These are phyloP conservation scores for Aspidiotus destructor DNA, from an alignment of 2,888 invertebrate genomes.

Conservation along the genomic window DNA sequence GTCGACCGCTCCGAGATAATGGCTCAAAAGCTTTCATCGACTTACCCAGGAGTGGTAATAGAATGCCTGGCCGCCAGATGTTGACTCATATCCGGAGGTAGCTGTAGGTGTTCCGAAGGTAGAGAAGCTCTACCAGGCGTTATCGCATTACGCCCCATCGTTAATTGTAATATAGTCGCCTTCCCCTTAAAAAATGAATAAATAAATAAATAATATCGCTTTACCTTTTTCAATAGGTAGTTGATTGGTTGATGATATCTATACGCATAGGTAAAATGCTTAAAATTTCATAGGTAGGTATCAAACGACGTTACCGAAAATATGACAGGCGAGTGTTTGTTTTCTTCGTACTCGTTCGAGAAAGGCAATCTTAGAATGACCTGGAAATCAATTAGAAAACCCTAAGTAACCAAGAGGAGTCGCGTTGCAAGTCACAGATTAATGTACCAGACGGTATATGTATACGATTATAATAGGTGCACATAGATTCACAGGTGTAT, in stretches of 20 bases:
- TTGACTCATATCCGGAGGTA: constrained; percentile 29
- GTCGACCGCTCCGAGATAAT: too few relatives aligned
- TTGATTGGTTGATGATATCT: too few relatives aligned
- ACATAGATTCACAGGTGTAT: too few relatives aligned
- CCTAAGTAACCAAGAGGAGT: neutral
- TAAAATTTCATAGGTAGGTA: too few relatives aligned
- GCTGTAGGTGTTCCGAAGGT: constrained; percentile 29
- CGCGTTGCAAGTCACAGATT: too few relatives aligned
- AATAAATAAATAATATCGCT: neutral
- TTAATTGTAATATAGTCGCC: constrained; percentile 25
- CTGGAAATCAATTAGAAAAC: constrained; percentile 40
- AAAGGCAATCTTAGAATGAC: constrained; percentile 76
- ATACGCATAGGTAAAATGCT: neutral
- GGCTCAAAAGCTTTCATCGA: neutral
- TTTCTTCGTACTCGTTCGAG: constrained; percentile 57
- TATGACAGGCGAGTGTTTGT: constrained; percentile 22
- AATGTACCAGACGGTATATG: too few relatives aligned
- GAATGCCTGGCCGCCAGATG: constrained; percentile 29
- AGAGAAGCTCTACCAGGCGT: constrained; percentile 25
- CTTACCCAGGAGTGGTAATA: constrained; percentile 27
- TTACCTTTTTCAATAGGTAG: neutral
- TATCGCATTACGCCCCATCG: constrained; percentile 24
- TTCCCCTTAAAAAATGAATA: constrained; percentile 17
- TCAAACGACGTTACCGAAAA: constrained; percentile 24
- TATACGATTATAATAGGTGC: too few relatives aligned